A percentile compares a stretch with the other conserved stretches of the same genome.
phyloP scores from a whole-genome alignment of 2,888 invertebrate genomes.

The Acronicta aceris region DNA sequence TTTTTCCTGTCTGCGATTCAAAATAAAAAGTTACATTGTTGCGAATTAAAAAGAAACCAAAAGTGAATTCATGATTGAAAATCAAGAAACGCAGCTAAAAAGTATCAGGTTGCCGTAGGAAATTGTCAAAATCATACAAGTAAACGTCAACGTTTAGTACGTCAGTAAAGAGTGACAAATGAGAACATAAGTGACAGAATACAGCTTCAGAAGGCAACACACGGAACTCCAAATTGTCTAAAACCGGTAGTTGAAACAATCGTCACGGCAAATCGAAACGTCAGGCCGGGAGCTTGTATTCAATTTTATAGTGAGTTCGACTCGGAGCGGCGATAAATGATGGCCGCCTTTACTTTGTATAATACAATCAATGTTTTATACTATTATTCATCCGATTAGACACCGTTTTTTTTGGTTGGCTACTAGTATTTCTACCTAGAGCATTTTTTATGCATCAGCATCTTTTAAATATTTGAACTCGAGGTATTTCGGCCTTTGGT shows the following conservation, averaged over 20 bases:
- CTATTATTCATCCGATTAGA: constrained; percentile 63
- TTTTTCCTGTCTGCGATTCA: constrained; percentile 29
- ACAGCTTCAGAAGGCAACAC: constrained; percentile 49
- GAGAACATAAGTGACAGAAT: constrained; percentile 52
- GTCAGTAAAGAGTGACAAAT: constrained; percentile 49
- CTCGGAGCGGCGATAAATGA: constrained; percentile 65
- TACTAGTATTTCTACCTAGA: constrained; percentile 51
- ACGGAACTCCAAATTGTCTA: constrained; percentile 75
- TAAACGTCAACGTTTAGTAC: no score
- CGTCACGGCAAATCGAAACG: constrained; percentile 77
- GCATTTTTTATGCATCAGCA: constrained; percentile 34
- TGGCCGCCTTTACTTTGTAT: constrained; percentile 63
- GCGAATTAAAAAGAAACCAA: constrained; percentile 10
- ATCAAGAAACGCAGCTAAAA: background rate
- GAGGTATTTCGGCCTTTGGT: constrained; percentile 17
- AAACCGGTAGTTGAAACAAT: constrained; percentile 84
- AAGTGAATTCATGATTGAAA: background rate
- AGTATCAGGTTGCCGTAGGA: constrained; percentile 9
- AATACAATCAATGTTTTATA: constrained; percentile 65
- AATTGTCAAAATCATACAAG: constrained; percentile 28
- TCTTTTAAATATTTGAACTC: constrained; percentile 52
- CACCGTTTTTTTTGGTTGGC: constrained; percentile 51
- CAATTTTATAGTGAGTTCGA: constrained; percentile 69
- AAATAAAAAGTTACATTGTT: constrained; percentile 22
- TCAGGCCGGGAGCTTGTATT: constrained; percentile 68